phyloP scores from a whole-genome alignment of 92 coral and sea anemone genomes.

The Palythoa grandiflora region DNA sequence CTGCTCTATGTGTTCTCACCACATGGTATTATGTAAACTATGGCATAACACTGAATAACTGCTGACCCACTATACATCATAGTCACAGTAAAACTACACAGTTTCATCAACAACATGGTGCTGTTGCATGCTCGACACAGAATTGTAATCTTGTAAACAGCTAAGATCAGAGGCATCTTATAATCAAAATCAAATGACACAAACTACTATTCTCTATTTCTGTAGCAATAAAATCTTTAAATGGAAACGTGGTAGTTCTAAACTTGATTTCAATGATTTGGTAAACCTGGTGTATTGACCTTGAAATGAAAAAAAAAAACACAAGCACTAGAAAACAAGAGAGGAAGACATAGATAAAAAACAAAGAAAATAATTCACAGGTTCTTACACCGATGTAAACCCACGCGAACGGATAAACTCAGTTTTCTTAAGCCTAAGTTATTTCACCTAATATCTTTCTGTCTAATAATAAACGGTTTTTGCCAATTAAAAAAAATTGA shows the following conservation, averaged over 20 bases:
- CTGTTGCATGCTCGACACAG: neutral
- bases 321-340: neutral
- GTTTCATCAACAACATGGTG: neutral
- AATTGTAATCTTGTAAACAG: neutral
- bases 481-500: neutral
- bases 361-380: neutral
- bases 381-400: neutral
- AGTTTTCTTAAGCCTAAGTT: neutral
- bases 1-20: too few relatives aligned
- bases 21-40: too few relatives aligned
- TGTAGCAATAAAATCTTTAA: neutral
- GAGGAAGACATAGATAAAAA: neutral
- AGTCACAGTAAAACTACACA: neutral
- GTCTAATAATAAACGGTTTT: neutral
- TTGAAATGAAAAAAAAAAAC: neutral
- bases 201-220: neutral
- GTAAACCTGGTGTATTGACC: neutral
- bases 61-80: too few relatives aligned
- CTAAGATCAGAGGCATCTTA: neutral
- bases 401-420: neutral
- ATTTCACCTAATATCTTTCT: neutral
- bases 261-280: neutral
- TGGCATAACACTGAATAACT: too few relatives aligned
- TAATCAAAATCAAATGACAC: neutral
- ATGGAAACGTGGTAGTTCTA: neutral